These are phyloP conservation scores for Meiosimyza decipiens DNA, from an alignment of 2,888 invertebrate species.

Conservation along the genomic window DNA sequence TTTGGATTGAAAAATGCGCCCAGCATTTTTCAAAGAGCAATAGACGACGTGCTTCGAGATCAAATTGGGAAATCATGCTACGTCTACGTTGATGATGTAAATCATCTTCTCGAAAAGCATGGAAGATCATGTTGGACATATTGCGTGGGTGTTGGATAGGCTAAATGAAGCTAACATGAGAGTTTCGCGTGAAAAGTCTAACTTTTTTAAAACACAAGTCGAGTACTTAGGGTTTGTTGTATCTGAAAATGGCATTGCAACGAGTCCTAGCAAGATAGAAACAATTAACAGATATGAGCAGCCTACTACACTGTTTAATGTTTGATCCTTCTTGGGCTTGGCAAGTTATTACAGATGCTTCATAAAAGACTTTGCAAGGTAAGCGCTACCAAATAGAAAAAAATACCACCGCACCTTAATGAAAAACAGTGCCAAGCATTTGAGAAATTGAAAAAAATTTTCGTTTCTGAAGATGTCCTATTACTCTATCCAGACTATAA, in stretches of 20 bases:
- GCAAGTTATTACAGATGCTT: too few relatives aligned
- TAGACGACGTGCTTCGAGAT: slow-evolving; percentile 35
- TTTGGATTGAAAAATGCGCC: slow-evolving; percentile 38
- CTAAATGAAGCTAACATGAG: slow-evolving; percentile 41
- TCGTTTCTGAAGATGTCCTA: too few relatives aligned
- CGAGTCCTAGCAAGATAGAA: slow-evolving; percentile 10
- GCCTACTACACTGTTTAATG: slow-evolving; percentile 22
- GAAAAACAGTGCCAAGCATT: background rate
- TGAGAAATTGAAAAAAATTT: too few relatives aligned
- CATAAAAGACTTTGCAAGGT: slow-evolving; percentile 17
- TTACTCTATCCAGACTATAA: too few relatives aligned
- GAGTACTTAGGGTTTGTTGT: slow-evolving; percentile 1
- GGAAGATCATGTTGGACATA: slow-evolving; percentile 33
- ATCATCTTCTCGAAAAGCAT: slow-evolving; percentile 36
- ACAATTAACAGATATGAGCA: background rate
- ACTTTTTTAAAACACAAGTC: slow-evolving; percentile 35
- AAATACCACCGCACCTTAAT: slow-evolving; percentile 20
- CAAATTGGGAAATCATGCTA: slow-evolving; percentile 37
- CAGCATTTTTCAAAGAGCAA: slow-evolving; percentile 32
- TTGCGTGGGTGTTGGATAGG: slow-evolving; percentile 31
- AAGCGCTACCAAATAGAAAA: slow-evolving; percentile 39
- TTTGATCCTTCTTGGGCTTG: slow-evolving; percentile 30
- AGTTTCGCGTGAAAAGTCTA: slow-evolving; percentile 36
- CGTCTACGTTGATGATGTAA: slow-evolving; percentile 37
- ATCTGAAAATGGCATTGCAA: background rate